These are phyloP conservation scores for Arizona elegans DNA, from an alignment of 2,113 vertebrate species.

Conservation along the genomic window DNA sequence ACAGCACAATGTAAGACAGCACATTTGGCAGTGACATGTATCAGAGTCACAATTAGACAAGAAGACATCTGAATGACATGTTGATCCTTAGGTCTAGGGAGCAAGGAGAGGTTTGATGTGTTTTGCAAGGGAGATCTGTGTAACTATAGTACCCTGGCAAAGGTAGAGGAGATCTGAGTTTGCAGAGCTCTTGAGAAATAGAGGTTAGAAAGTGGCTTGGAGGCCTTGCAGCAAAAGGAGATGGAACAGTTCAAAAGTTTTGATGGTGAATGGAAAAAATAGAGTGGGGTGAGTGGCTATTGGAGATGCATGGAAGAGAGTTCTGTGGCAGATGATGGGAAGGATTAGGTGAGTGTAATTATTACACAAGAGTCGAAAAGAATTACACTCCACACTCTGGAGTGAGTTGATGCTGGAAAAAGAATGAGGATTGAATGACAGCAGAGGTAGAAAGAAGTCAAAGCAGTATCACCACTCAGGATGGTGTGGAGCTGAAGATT, in stretches of 20 bases:
- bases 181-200: neutral
- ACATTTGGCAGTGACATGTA: neutral
- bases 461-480: neutral
- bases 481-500: neutral
- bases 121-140: neutral
- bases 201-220: neutral
- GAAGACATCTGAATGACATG: neutral
- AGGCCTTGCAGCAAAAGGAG: neutral
- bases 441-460: neutral
- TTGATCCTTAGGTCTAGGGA: neutral
- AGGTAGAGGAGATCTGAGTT: neutral
- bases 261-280: neutral
- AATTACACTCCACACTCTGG: neutral
- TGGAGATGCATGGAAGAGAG: neutral
- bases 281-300: neutral
- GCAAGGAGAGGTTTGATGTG: neutral
- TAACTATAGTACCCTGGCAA: neutral
- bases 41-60: neutral
- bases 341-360: neutral
- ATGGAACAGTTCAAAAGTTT: neutral
- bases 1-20: neutral
- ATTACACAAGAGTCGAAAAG: neutral
- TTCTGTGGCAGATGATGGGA: neutral
- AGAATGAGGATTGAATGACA: neutral
- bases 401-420: neutral